Evolutionary conservation across 2,113 vertebrate species (phyloP), one percentile per base, ranked within the genome.

Genomic region (Burhinus oedicnemus): DNA sequence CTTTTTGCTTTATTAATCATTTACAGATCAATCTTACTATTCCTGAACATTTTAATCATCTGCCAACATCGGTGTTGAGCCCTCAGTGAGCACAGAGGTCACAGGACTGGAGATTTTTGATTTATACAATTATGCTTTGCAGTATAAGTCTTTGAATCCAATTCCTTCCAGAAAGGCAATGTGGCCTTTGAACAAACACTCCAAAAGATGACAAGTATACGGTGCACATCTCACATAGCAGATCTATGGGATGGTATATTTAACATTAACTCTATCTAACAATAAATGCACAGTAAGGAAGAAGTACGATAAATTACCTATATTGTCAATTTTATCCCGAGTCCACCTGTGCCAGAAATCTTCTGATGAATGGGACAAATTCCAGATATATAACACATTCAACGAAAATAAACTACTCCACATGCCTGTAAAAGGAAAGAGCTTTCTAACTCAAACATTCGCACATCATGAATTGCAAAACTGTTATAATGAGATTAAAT

Each of bases 341-440:
- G 98, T 98, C 98, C 98, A 98, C 25, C 66, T 96, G 72, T 98
- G 96, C 97, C 98, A 98, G 93, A 98, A 98, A 61, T 98, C 98
- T 81, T 98, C 98, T 1, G 98, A 98, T 47, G 94, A 98, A 9
- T 98, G 96, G 29, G 97, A 98, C 55, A 89, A 87, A 93, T 98
- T 98, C 98, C 98, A 98, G 75, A 97, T 96, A 49, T 99, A 98
- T 8, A 98, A 97, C 72, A 99, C 76, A 94, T 98, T 98, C 57
- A 98, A 29, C 55, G 98, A 98, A 95, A 98, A 98, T 81, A 98
- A 97, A 85, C 98, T 99, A 78, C 98, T 98, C 98, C 98, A 99
- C 7, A 98, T 76, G 54, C 98, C 98, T 99, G 89, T n/a, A 80
- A 68, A 91, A 90, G 10, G 38, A 91, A 52, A 88, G 30, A 86